Base-by-base conservation (phyloP, 2,797 vertebrate species). In the Pogoniulus pusillus region DNA sequence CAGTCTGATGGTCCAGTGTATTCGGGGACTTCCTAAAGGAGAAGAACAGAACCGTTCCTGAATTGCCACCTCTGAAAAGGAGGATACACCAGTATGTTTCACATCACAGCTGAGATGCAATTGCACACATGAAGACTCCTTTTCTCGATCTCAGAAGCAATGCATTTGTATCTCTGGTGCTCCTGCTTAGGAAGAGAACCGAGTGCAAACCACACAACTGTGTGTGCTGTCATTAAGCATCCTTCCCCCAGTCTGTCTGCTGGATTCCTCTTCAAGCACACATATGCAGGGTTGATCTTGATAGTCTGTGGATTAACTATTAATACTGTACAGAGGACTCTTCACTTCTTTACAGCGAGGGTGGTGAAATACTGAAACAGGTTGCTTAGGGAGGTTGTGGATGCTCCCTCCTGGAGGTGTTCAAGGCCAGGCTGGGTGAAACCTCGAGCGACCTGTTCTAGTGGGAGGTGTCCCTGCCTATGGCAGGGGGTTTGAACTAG, bases 111-210 rank as follows among this genome's bases (percentile, higher is more conserved):
- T 12, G 24, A 62, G 47, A 76, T 30, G 7, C 23, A 3, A 23
- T 22, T 53, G 51, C 18, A 12, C 20, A 12, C 32, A 24, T n/a
- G 80, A 22, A 51, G 14, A 4, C 15, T 82, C 30, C 24, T 72
- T 59, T 74, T 43, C 73, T 82, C 77, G 45, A 45, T 17, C 37
- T 47, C 57, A 30, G 37, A 43, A 72, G 24, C 45, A 30, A 30
- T 19, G 3, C 0, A 1, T 26, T 54, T 13, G 3, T 12, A 3
- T 24, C 55, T 70, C n/a, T 73, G 8, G 34, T n/a, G 19, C 47
- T 65, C 6, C 30, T 74, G 62, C 10, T 18, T 47, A 23, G 35
- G 72, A 27, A 34, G 62, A 8, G 26, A n/a, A 16, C 18, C 27
- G 49, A 63, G 16, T 73, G 39, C 70, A 81, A 54, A 3, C 47